phyloP scores from a whole-genome alignment of 30 jellyfish, hydroid and myxozoan genomes.

The Nemopilema nomurai region DNA sequence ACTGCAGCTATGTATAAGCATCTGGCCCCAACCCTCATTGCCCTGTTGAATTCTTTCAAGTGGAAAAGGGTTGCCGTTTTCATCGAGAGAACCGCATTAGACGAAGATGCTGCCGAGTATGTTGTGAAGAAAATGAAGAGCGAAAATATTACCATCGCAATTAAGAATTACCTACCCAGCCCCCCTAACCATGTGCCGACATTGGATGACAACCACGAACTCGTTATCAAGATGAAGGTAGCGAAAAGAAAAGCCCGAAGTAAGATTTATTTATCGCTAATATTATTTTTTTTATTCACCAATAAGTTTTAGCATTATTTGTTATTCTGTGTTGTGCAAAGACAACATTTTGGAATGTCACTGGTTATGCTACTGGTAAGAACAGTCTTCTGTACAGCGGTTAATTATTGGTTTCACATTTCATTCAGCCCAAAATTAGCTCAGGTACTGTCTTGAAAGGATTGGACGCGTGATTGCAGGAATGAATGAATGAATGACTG shows the following conservation, averaged over 20 bases:
- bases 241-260: conserved; percentile 78
- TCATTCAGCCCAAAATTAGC: background rate
- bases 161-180: conserved; percentile 54
- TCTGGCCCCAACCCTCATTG: conserved; percentile 81
- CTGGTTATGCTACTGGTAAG: background rate
- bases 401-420: background rate
- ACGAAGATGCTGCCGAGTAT: conserved; percentile 65
- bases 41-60: conserved; percentile 64
- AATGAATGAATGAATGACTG: background rate
- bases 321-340: too few relatives aligned
- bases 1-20: conserved; percentile 95
- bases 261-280: conserved; percentile 46
- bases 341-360: too few relatives aligned
- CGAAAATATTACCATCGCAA: conserved; percentile 47
- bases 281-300: too few relatives aligned
- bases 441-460: background rate
- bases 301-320: too few relatives aligned
- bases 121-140: conserved; percentile 54
- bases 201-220: conserved; percentile 50
- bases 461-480: background rate
- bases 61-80: conserved; percentile 88
- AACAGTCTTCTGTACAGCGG: background rate
- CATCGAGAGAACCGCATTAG: conserved; percentile 71
- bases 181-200: conserved; percentile 72
- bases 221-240: conserved; percentile 54